Evolutionary conservation across 2,888 invertebrate species (phyloP).

Genomic region (Trissonchulus latispiculum): DNA sequence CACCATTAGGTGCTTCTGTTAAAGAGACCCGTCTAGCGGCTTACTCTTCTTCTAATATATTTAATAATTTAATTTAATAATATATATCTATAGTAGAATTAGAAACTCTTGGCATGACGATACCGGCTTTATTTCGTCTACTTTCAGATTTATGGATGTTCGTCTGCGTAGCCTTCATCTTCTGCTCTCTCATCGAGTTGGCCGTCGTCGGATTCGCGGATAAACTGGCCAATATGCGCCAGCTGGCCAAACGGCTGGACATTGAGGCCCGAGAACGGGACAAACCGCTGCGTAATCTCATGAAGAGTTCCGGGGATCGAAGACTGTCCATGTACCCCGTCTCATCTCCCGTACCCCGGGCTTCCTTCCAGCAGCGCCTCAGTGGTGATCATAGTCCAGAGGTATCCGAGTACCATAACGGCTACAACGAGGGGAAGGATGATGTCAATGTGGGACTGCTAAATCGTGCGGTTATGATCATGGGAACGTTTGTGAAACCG

Average conservation of each 20-base stretch:
- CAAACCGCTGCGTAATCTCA: conserved; percentile 12
- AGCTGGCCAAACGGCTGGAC: conserved; percentile 10
- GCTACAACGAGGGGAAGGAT: neutral
- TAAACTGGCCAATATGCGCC: conserved; percentile 9
- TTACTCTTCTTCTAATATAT: no score
- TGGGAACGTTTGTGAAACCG: conserved; percentile 14
- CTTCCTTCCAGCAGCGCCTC: neutral
- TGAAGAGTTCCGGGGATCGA: neutral
- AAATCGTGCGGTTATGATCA: conserved; percentile 2
- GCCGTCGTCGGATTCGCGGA: conserved; percentile 15
- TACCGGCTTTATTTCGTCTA: no score
- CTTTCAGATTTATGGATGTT: conserved; percentile 17
- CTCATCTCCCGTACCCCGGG: no score
- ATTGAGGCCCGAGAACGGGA: conserved; percentile 2
- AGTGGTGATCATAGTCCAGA: neutral
- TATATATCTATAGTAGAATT: no score
- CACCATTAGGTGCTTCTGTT: no score
- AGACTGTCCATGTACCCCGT: neutral
- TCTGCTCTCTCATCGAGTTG: conserved; percentile 5
- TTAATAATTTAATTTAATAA: no score
- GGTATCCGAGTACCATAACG: neutral
- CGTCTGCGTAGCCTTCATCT: conserved; percentile 13
- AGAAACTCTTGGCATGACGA: no score
- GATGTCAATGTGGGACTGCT: neutral
- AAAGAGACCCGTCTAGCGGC: no score